Base-by-base conservation (phyloP, 2,888 invertebrate species). In the Sesamia inferens region DNA sequence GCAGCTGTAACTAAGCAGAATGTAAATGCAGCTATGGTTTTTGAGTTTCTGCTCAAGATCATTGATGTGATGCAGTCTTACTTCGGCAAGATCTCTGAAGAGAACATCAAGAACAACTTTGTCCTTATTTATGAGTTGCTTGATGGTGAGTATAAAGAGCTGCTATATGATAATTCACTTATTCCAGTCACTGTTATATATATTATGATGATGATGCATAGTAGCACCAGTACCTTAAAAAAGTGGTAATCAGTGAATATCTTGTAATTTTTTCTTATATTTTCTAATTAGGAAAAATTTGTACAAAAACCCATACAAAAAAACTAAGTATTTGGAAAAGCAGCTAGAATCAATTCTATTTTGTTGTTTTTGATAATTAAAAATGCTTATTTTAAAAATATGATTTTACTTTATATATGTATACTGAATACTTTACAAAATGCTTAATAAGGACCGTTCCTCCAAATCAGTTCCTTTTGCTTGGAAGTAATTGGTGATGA, bases 1-100 rank as follows among this genome's bases (percentile, higher is more conserved):
- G 99, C 99, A 59, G 99, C 99, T 0, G 99, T 99, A n/a, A 99
- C 99, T 42, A 99, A 99, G 95, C 99, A 99, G 96, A 99, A 99
- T 98, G 99, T 99, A 73, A 99, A 99, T 90, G 99, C 99, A 19
- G 99, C 99, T 0, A 99, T 99, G 99, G 99, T 99, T 57, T 99
- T 99, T 93, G 99, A 99, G 96, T 99, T 99, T 94, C 97, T 99
- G 62, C 97, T 99, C 71, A 99, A 99, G 95, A 99, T 99, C 92
- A 99, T 98, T 78, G 98, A 99, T 91, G 99, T 99, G 70, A 99
- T 99, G 99, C 99, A 99, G 94, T 99, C 99, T 0, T 99, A 99
- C 94, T 99, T 99, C 93, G 99, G 99, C 74, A 99, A 99, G 96
- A 99, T 99, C 83, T 99, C 99, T 0, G 99, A 99, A 93, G 99